Evolutionary conservation across 1,140 invertebrate species (phyloP), one percentile per base, ranked within the genome.

Genomic region (Glomeris maerens): DNA sequence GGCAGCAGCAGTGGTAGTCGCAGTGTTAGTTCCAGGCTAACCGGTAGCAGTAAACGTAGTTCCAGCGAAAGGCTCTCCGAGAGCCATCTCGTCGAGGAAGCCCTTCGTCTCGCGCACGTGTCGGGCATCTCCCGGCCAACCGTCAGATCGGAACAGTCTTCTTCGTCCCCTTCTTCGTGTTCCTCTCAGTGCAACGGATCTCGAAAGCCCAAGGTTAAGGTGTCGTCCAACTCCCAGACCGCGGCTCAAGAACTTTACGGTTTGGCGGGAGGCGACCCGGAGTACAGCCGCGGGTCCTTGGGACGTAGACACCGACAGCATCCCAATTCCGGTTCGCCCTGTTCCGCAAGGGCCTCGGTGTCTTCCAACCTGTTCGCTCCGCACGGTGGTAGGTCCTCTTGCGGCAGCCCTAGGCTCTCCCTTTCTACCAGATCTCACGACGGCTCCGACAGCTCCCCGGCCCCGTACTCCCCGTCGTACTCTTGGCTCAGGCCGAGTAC

Each of bases 141-240:
- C 10, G 10, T 17, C 10, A 17, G 10, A 10, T 17, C 10, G 31
- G 10, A 10, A 13, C 17, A 10, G 31, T 36, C 31, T 13, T 36
- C 31, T 10, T 36, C 31, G 31, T 36, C 31, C 31, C n/a, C n/a
- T n/a, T 36, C 31, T 13, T 36, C 31, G 31, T 36, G 10, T 10
- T 36, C 31, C 31, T 13, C 10, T 17, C 10, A 36, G 10, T 17
- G 10, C 10, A 36, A 10, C 17, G 10, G 10, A 17, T 10, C 52
- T 21, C 60, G 62, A 0, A 55, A 61, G 38, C 64, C 63, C 1
- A 81, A 81, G 65, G 50, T 63, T 21, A 88, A 89, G 70, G 82
- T 89, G 3, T 86, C 84, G 4, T 84, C 84, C 14, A 85, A 85
- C 3, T 90, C 85, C 0, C 87, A 90, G 66, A 90, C 86, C 0